Evolutionary conservation across 2,888 invertebrate genomes (phyloP), one percentile per base, ranked within the genome.

Genomic region (Buathra laborator): DNA sequence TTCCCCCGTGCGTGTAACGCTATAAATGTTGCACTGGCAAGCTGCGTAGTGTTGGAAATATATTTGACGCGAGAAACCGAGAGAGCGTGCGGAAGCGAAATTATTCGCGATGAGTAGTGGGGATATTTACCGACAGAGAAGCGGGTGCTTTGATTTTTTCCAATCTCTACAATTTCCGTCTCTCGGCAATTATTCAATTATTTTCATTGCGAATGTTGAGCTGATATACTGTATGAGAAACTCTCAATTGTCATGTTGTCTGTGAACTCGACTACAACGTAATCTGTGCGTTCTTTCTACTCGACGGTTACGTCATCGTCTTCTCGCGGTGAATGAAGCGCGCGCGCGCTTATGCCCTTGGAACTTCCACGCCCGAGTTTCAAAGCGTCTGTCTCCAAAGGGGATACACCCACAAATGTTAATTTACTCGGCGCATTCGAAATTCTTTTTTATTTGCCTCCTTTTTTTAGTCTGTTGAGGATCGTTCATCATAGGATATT

Each of bases 251-350:
- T 56, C 9, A 16, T 56, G 24, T 56, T 10, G 19, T 53, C 53
- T 19, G 16, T 19, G 53, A 16, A 16, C 19, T 19, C 51, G 5
- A n/a, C n/a, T 1, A 19, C 53, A 19, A 16, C 53, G 53, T 16
- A 53, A 53, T 53, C 53, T 53, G 3, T 16, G 6, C 37, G 53
- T 48, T 70, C 56, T 44, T 72, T 66, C 32, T 19, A 37, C 32
- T n/a, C 43, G 37, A 24, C 48, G 32, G 14, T 80, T 80, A 19
- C 80, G 72, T 80, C 80, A 80, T 72, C 16, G 44, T 53, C 16
- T 79, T 79, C 44, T 70, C 64, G 51, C 71, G 48, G 68, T 24
- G 32, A 64, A 66, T 53, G 44, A 66, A 66, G 44, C 66, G 37
- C 9, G 53, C 16, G 68, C 16, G 68, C 56, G 51, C 37, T 53